phyloP scores from a whole-genome alignment of 2,888 invertebrate genomes.

The Plebejus melissa region DNA sequence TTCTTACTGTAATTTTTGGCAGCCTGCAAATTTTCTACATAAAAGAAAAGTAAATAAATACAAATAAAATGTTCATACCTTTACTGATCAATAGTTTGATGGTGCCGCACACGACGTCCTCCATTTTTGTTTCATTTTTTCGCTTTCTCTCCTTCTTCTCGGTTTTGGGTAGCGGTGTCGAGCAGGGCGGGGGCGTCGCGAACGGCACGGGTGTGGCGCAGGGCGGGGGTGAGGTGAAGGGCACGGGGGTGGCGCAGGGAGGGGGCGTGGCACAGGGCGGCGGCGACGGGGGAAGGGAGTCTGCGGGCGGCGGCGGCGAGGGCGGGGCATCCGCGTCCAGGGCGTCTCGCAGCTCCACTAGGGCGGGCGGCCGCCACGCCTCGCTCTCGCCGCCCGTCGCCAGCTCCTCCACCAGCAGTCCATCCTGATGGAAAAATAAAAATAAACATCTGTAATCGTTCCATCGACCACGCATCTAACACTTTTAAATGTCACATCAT shows the following conservation, averaged over 20 bases:
- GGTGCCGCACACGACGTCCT: constrained; percentile 38
- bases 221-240: constrained; percentile 32
- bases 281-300: constrained; percentile 33
- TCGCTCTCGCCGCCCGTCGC: constrained; percentile 36
- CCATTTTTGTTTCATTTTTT: constrained; percentile 38
- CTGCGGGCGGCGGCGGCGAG: constrained; percentile 37
- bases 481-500: no score
- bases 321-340: constrained; percentile 51
- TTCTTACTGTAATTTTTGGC: no score
- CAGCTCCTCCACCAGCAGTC: constrained; percentile 58
- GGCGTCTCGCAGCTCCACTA: constrained; percentile 60
- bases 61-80: constrained; percentile 39
- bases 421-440: constrained; percentile 43
- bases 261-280: constrained; percentile 43
- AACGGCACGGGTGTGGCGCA: constrained; percentile 34
- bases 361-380: constrained; percentile 48
- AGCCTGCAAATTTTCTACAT: no score
- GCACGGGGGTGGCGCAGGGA: constrained; percentile 31
- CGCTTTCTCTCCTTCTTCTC: constrained; percentile 46
- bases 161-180: constrained; percentile 33
- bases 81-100: constrained; percentile 43
- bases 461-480: no score
- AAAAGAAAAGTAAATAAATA: no score
- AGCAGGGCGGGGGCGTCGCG: constrained; percentile 32
- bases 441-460: no score